Percentiles rank a stretch among this genome's conserved stretches.
Conservation (phyloP, 2,888 invertebrate species). For the Colostygia pectinataria region DNA sequence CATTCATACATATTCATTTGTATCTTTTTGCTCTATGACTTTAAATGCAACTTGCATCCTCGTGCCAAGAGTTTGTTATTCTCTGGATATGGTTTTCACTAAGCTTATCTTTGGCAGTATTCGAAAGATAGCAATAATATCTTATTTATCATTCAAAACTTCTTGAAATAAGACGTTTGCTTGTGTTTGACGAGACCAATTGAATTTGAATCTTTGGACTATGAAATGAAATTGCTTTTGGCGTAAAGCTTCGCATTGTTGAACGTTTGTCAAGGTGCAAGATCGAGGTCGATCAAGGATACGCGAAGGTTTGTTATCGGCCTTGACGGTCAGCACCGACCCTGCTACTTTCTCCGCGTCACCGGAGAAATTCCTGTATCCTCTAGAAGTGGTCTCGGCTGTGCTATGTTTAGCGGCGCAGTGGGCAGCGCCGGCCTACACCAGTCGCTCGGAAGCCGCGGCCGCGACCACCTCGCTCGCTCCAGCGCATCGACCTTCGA, state of each 20-base stretch:
- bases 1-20: conserved; percentile 1
- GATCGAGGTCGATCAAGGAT: conserved; percentile 16
- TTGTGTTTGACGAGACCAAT: neutral
- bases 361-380: conserved; percentile 64
- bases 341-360: conserved; percentile 49
- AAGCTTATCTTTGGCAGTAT: neutral
- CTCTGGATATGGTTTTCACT: conserved; percentile 7
- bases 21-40: neutral
- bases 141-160: neutral
- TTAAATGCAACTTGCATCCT: neutral
- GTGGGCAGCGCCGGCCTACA: conserved; percentile 49
- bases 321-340: conserved; percentile 56
- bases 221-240: neutral
- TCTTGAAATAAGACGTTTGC: neutral
- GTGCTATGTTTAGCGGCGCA: conserved; percentile 69
- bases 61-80: conserved; percentile 10
- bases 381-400: conserved; percentile 53
- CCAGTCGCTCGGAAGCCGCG: conserved; percentile 80
- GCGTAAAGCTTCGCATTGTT: neutral
- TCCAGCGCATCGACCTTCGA: conserved; percentile 75
- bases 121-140: conserved; percentile 1
- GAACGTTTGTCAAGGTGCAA: neutral
- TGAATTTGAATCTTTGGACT: neutral
- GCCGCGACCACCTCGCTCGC: conserved; percentile 74
- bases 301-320: conserved; percentile 64